Percentiles rank a stretch among this genome's conserved stretches.
Evolutionary conservation across 2,113 vertebrate species (phyloP).

Genomic region (Jaculus jaculus): DNA sequence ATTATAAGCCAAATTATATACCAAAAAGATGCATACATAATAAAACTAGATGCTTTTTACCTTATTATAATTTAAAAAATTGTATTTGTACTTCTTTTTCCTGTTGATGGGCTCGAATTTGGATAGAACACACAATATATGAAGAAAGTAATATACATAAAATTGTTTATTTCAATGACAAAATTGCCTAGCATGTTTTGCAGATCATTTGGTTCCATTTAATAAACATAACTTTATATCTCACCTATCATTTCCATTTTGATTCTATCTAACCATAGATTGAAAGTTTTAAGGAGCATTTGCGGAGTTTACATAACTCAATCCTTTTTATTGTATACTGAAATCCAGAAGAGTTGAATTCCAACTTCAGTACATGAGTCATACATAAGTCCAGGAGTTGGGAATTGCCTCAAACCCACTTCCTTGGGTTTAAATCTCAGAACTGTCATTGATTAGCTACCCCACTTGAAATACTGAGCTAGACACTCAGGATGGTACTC

Average conservation of each 20-base stretch:
- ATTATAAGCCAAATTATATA: not conserved
- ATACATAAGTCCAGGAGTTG: not conserved
- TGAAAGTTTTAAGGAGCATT: not conserved
- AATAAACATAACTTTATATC: not conserved
- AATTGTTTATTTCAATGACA: not conserved
- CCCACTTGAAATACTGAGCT: not conserved
- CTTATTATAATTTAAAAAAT: not conserved
- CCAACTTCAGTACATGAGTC: not conserved
- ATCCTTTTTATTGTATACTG: not conserved
- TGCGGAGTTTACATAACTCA: not conserved
- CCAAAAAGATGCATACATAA: not conserved
- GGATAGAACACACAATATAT: not conserved
- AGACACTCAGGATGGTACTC: not conserved
- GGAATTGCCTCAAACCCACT: not conserved
- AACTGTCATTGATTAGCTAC: not conserved
- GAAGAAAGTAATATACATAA: not conserved
- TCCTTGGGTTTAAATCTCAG: not conserved
- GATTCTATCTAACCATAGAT: not conserved
- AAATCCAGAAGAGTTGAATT: not conserved
- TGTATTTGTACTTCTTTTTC: not conserved
- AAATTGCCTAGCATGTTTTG: conserved; percentile 38
- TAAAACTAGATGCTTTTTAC: not conserved
- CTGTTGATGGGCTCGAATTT: not conserved
- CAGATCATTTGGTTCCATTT: not conserved
- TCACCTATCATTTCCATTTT: not conserved